Base-by-base conservation (phyloP, 2,797 vertebrate genomes). In the Adrianichthys oophorus region DNA sequence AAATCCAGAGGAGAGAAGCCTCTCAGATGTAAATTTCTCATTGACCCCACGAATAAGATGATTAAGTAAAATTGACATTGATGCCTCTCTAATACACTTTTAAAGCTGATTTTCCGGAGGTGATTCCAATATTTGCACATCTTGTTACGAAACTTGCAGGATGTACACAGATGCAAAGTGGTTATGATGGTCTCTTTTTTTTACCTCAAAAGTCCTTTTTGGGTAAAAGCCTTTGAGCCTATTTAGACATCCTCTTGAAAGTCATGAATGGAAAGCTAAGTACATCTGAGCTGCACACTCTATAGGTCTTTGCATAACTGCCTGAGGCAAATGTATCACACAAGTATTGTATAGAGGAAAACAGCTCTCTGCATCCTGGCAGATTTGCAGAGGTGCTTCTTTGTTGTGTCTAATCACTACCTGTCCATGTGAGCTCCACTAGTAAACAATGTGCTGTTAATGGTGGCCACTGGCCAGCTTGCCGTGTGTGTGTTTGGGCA, bases 341-440 rank as follows among this genome's bases (percentile, higher is more conserved):
- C 53, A 47, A 16, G 26, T 50, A 41, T 42, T 13, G 49, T 17
- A 14, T 19, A 53, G 5, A 37, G 23, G 48, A 59, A 68, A 41
- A 52, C 41, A 23, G 47, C 4, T 58, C 47, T 65, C 52, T 61
- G 62, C 57, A 55, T 70, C 41, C 55, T 23, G 32, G 68, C 52
- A 70, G 55, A 66, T 77, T 72, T 80, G 72, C 82, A 74, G 83
- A 80, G 86, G 78, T 72, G 68, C 68, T 75, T 57, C 69, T 85
- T 80, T 85, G 79, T 87, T 81, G 69, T 69, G 70, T 74, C 53
- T 83, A 85, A 88, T 85, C 78, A 82, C 76, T 80, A 83, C 79
- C 85, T 87, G 84, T 87, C 84, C 72, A 46, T 81, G 76, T 4
- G 10, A 74, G 70, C 77, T 62, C 23, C 50, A 73, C 73, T 80